These are phyloP conservation scores for Axea sp. DNA, from an alignment of 2,888 invertebrate species.

Conservation along the genomic window DNA sequence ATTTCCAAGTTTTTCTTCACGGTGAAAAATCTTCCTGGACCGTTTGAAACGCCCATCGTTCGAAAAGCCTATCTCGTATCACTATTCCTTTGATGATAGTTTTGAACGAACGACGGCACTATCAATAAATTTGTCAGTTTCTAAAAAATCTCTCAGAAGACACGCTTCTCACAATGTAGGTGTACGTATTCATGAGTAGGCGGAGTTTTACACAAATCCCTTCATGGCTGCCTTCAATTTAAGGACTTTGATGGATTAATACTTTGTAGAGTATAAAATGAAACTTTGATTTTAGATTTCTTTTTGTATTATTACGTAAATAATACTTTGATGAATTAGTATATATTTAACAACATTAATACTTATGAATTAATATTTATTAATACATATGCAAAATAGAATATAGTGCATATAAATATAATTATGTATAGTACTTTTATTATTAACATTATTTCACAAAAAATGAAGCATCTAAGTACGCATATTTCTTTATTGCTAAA, in stretches of 20 bases:
- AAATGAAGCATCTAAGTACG: too few species aligned
- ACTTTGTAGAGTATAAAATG: constrained; percentile 8
- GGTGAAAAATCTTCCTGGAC: constrained; percentile 7
- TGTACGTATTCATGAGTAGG: constrained; percentile 57
- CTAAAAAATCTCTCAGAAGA: constrained; percentile 31
- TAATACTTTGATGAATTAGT: too few species aligned
- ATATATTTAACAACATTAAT: too few species aligned
- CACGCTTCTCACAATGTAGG: constrained; percentile 42
- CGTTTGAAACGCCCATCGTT: constrained; percentile 36
- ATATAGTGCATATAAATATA: too few species aligned
- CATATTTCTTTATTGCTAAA: too few species aligned
- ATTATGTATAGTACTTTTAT: too few species aligned
- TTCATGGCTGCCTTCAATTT: constrained; percentile 43
- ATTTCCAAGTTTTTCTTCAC: constrained; percentile 24
- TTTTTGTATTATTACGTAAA: too few species aligned
- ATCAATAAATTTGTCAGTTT: constrained; percentile 53
- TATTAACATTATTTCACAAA: too few species aligned
- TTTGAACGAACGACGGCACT: constrained; percentile 24
- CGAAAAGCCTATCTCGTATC: constrained; percentile 37
- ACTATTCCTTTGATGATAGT: constrained; percentile 12
- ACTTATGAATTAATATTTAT: too few species aligned
- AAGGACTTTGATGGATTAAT: constrained; percentile 15
- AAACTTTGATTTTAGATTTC: too few species aligned
- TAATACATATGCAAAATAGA: too few species aligned
- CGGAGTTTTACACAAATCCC: constrained; percentile 54